phyloP scores from a whole-genome alignment of 2,888 invertebrate genomes.

The Nomada fucata region DNA sequence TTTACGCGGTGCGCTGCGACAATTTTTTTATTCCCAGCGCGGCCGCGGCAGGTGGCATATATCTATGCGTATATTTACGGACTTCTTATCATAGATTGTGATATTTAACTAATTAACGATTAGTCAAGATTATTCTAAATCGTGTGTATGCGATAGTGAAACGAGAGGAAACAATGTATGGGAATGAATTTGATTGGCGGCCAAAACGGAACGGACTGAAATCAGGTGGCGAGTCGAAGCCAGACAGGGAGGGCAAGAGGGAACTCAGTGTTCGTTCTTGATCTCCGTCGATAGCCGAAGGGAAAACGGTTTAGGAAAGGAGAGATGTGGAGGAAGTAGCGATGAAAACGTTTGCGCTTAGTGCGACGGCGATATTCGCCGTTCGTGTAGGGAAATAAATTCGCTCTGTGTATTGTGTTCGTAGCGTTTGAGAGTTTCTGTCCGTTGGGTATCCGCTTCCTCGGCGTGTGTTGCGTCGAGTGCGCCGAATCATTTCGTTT shows the following conservation, averaged over 20 bases:
- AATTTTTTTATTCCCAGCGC: constrained; percentile 23
- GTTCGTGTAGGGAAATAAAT: not conserved
- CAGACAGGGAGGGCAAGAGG: too few species aligned
- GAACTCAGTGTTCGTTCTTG: not conserved
- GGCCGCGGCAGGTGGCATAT: constrained; percentile 40
- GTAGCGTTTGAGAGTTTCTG: constrained; percentile 24
- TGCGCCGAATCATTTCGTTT: constrained; percentile 15
- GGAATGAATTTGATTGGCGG: constrained; percentile 6
- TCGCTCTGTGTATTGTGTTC: constrained; percentile 36
- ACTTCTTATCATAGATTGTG: constrained; percentile 81
- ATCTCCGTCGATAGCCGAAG: not conserved
- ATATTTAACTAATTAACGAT: constrained; percentile 79
- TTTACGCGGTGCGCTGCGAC: constrained; percentile 46
- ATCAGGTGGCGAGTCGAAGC: not conserved
- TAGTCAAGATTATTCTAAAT: constrained; percentile 68
- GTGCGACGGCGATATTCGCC: constrained; percentile 6
- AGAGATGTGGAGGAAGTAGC: not conserved
- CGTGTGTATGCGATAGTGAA: constrained; percentile 45
- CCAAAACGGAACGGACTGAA: not conserved
- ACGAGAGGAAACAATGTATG: not conserved
- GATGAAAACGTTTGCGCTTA: constrained; percentile 24
- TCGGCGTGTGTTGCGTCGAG: constrained; percentile 17
- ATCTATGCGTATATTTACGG: constrained; percentile 33
- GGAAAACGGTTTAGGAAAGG: not conserved
- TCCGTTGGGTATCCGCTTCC: constrained; percentile 34